Conservation (phyloP, 2,888 invertebrate genomes). For the Oscheius sp. region DNA sequence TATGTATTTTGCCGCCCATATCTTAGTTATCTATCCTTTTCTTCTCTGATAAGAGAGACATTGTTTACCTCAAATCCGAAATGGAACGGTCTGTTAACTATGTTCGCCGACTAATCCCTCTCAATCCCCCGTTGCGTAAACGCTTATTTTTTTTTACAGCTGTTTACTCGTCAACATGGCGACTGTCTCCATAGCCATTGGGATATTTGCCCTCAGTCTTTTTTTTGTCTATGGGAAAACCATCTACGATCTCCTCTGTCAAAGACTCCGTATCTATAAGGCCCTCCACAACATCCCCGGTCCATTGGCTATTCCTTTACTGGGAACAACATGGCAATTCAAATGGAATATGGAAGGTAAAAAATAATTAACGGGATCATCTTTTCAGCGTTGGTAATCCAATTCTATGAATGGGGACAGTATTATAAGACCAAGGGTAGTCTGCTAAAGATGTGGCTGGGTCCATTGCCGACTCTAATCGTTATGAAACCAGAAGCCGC, state of each 20-base stretch:
- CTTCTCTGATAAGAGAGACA: too few relatives aligned
- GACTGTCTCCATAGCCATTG: background rate
- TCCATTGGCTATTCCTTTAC: conserved; percentile 57
- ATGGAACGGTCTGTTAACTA: background rate
- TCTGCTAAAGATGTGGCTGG: conserved; percentile 45
- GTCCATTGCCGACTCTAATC: conserved; percentile 43
- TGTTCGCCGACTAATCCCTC: conserved; percentile 1
- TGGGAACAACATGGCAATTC: conserved; percentile 61
- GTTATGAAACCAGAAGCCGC: conserved; percentile 41
- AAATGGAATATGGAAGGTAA: conserved; percentile 58
- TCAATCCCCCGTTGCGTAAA: background rate
- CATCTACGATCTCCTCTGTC: conserved; percentile 10
- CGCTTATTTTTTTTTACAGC: background rate
- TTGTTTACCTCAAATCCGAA: too few relatives aligned
- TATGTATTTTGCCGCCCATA: too few relatives aligned
- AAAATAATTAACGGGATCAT: too few relatives aligned
- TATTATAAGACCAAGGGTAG: conserved; percentile 37
- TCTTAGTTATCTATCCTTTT: too few relatives aligned
- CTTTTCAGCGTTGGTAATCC: conserved; percentile 42
- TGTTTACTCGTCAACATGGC: background rate
- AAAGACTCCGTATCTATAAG: background rate
- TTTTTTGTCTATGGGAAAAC: conserved; percentile 29
- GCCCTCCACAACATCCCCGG: conserved; percentile 43
- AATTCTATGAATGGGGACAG: conserved; percentile 42
- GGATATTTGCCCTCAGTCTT: background rate